Evolutionary conservation across 2,113 vertebrate species (phyloP).

Genomic region (Bostrychus sinensis): DNA sequence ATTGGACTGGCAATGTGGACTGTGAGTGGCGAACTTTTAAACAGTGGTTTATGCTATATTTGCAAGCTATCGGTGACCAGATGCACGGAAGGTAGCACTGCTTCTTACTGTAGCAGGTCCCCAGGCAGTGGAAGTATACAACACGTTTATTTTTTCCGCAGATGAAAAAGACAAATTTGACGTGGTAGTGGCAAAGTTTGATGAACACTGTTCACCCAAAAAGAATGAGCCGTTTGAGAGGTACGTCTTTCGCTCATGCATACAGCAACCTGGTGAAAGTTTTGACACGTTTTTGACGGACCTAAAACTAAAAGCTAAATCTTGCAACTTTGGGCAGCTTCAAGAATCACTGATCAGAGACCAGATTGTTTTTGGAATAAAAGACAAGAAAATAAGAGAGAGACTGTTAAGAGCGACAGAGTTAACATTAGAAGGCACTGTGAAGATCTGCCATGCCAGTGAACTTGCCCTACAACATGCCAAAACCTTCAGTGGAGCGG

Average conservation of each 20-base stretch:
- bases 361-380: too few species aligned
- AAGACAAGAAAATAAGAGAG: too few species aligned
- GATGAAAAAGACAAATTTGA: neutral
- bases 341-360: too few species aligned
- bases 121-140: too few species aligned
- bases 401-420: too few species aligned
- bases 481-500: neutral
- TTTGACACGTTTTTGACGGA: neutral
- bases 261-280: too few species aligned
- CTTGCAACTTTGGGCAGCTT: neutral
- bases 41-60: neutral
- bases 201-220: slow-evolving; percentile 3
- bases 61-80: neutral
- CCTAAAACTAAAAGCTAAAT: neutral
- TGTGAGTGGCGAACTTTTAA: slow-evolving; percentile 2
- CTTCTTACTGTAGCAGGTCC: neutral
- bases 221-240: neutral
- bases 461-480: neutral
- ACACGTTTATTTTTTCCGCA: too few species aligned
- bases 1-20: slow-evolving; percentile 4
- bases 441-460: neutral
- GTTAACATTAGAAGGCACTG: too few species aligned
- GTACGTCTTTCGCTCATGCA: neutral
- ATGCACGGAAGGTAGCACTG: too few species aligned
- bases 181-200: neutral